Base-by-base conservation (phyloP, 2,888 invertebrate genomes). In the Drosophila robusta region DNA sequence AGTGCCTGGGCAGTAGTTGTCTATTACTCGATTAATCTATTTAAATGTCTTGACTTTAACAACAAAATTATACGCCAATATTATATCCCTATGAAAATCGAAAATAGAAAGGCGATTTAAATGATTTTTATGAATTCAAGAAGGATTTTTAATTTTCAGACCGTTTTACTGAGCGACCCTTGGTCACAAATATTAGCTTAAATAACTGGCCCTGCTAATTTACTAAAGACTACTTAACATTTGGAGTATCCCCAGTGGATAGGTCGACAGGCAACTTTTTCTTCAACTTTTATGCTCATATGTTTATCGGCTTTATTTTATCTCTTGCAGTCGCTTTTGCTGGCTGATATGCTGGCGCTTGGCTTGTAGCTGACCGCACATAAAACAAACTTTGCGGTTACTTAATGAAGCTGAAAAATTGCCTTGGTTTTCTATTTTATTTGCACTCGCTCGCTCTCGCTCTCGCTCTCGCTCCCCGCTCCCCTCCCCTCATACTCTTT, bases 401-500 rank as follows among this genome's bases (percentile, higher is more conserved):
- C 79, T 84, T 87, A 84, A 85, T 85, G 81, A 81, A 87, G 77
- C 87, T 84, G 85, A 84, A 85, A 85, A 85, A 82, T 80, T 86
- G 77, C 80, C 62, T 86, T 63, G 81, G 78, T 68, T 80, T 80
- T 80, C 78, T 77, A 74, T 80, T 84, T 74, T 80, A 80, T 80
- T 77, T 84, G 78, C 68, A 65, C 63, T 84, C 18, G n/a, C n/a
- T n/a, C n/a, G 54, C 66, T 54, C 45, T 47, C 63, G 50, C 64
- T 16, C 39, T n/a, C n/a, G 54, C 66, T 54, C 45, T 47, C 63
- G 50, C 64, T 16, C 39, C 46, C 41, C 41, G 9, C 18, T 18
- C 52, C 24, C 44, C 66, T 60, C 36, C 29, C 38, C 63, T 41
- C 41, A 39, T 46, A 32, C 50, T 57, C 32, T 62, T 45, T 44